These are phyloP conservation scores for Procambarus clarkii DNA, from an alignment of 1,140 invertebrate genomes.

Conservation along the genomic window DNA sequence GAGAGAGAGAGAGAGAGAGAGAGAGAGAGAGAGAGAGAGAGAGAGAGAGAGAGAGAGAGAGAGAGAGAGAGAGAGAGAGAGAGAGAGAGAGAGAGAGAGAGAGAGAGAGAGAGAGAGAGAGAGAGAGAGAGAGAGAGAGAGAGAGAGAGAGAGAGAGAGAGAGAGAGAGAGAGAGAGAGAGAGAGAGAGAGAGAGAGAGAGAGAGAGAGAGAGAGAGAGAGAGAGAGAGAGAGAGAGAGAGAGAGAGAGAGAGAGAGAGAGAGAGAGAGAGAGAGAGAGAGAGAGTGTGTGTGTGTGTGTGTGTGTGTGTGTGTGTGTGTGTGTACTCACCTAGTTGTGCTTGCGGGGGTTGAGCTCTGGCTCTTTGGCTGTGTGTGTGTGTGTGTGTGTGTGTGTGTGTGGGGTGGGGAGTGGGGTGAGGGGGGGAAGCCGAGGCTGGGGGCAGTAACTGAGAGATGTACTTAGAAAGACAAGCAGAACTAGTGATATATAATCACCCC, in stretches of 20 bases:
- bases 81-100: background rate
- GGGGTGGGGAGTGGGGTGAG: background rate
- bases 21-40: conserved; percentile 44
- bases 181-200: conserved; percentile 21
- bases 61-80: conserved; percentile 10
- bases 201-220: conserved; percentile 22
- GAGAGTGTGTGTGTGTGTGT: no score
- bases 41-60: conserved; percentile 38
- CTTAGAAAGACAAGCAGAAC: no score
- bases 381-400: no score
- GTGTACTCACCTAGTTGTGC: no score
- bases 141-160: background rate
- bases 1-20: conserved; percentile 45
- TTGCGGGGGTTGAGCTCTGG: no score
- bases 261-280: no score
- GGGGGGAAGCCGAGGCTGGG: background rate
- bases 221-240: conserved; percentile 8
- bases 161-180: background rate
- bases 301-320: no score
- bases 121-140: background rate
- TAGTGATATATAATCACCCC: no score
- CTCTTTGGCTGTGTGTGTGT: no score
- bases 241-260: no score
- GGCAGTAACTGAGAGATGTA: no score
- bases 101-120: background rate